These are phyloP conservation scores for Rhagonycha lutea DNA, from an alignment of 2,888 invertebrate genomes.

Conservation along the genomic window DNA sequence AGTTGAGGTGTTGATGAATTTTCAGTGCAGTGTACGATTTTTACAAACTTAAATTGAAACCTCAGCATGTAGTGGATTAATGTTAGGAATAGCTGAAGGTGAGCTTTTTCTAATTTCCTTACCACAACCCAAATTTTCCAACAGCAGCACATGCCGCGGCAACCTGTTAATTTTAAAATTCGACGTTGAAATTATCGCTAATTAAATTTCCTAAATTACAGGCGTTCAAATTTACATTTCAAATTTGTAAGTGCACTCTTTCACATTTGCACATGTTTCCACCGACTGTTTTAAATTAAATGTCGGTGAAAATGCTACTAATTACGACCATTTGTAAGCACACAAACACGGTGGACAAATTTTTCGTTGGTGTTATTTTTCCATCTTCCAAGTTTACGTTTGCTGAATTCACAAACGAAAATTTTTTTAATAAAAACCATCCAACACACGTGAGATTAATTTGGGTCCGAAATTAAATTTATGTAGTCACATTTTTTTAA, in stretches of 20 bases:
- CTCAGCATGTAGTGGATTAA: conserved; percentile 25
- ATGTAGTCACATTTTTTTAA: background rate
- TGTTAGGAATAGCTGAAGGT: conserved; percentile 17
- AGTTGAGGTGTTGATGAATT: conserved; percentile 21
- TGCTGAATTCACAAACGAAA: background rate
- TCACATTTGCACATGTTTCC: background rate
- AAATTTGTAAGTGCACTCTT: conserved; percentile 7
- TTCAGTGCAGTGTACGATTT: conserved; percentile 22
- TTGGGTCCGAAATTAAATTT: background rate
- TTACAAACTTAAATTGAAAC: conserved; percentile 5
- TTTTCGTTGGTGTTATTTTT: background rate
- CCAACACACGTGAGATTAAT: background rate
- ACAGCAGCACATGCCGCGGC: background rate
- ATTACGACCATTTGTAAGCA: background rate
- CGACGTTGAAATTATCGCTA: background rate
- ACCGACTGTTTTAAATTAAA: background rate
- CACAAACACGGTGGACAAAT: background rate
- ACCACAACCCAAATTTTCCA: background rate
- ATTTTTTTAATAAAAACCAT: background rate
- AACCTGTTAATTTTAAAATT: background rate
- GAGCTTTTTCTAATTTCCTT: conserved; percentile 10
- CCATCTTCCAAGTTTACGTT: background rate
- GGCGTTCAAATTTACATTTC: conserved; percentile 6
- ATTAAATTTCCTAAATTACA: background rate
- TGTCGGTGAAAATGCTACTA: background rate